Evolutionary conservation across 2,113 vertebrate species (phyloP).

Genomic region (Centropus unirufus): DNA sequence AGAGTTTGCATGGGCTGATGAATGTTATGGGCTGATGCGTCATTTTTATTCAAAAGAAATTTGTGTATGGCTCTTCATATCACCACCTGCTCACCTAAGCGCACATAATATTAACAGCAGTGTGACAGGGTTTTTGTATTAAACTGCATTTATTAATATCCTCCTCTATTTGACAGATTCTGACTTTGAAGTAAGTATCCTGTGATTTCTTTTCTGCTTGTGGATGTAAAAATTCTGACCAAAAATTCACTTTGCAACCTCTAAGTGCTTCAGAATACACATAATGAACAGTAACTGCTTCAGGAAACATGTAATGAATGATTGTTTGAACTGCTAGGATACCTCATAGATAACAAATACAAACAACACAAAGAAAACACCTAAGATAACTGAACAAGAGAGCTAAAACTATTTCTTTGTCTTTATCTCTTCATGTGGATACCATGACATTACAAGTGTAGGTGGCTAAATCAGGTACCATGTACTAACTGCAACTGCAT

Average conservation of each 20-base stretch:
- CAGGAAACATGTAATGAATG: background rate
- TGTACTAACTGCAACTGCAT: background rate
- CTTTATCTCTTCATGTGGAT: background rate
- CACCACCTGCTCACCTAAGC: background rate
- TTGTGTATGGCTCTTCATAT: background rate
- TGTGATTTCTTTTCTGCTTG: background rate
- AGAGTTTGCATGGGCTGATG: background rate
- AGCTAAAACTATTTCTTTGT: background rate
- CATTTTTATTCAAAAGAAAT: constrained; percentile 4
- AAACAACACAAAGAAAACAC: background rate
- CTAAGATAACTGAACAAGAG: background rate
- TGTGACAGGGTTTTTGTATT: background rate
- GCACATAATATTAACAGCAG: background rate
- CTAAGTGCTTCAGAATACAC: background rate
- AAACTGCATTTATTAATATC: constrained; percentile 7
- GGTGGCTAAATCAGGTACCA: background rate
- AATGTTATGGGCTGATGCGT: background rate
- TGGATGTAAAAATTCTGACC: background rate
- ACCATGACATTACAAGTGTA: background rate
- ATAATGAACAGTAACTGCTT: background rate
- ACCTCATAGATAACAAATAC: background rate
- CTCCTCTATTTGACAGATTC: background rate
- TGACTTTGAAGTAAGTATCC: constrained; percentile 19
- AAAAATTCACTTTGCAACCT: background rate
- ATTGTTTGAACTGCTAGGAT: background rate